Base-by-base conservation (phyloP, 2,888 invertebrate species). In the Athripsodes cinereus region DNA sequence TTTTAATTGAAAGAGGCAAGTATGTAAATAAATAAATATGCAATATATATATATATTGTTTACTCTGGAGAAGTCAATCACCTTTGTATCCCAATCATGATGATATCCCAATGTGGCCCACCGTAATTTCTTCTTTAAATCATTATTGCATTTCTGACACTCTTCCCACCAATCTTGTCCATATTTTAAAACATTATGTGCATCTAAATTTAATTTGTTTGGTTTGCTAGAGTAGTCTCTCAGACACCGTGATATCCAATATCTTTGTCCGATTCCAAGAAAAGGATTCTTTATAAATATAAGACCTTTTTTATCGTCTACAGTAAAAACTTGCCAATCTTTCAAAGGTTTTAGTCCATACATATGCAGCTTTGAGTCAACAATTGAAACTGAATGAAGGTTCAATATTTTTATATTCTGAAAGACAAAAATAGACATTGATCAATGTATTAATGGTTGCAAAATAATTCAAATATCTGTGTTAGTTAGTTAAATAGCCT, bases 71-170 rank as follows among this genome's bases (percentile, higher is more conserved):
- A n/a, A n/a, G n/a, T n/a, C n/a, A n/a, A n/a, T 26, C 75, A 88
- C 85, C 81, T 98, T 99, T 55, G 92, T 90, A 68, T 95, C 87
- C 98, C 99, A 99, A 71, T 99, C 87, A 73, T 99, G 96, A 74
- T 99, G 98, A 71, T 96, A 97, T 13, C 99, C 99, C 34, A 98
- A 74, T 0, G 98, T 99, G 1, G 90, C 85, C 99, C 99, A 99
- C 66, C 98, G 78, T 66, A 99, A 72, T 59, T 78, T 76, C 61
- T 74, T 77, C 59, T 70, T 67, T 65, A 78, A 60, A 64, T 69
- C 66, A 22, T 68, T 70, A 68, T 71, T 74, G 74, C 68, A 67
- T 69, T 18, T 20, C 2, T 76, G 72, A 68, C 82, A 80, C 63
- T 76, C 72, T 64, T 81, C 75, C 90, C 90, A 85, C 90, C 87